Evolutionary conservation across 2,797 vertebrate species (phyloP).

Genomic region (Manis crassicaudata): DNA sequence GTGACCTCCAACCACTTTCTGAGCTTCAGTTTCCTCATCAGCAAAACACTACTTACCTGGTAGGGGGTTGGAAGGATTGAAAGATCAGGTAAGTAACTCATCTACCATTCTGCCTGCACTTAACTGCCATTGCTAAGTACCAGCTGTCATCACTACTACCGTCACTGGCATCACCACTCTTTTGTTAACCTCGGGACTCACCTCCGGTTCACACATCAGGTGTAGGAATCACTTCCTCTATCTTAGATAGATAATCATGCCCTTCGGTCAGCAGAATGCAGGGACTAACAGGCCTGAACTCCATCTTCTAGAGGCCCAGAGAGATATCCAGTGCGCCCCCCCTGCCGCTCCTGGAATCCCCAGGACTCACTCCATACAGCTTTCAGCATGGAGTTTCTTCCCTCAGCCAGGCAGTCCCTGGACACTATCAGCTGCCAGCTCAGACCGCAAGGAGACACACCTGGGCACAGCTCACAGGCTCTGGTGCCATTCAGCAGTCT

Average conservation of each 20-base stretch:
- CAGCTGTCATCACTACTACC: not conserved
- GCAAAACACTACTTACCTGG: conserved; percentile 46
- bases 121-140: not conserved
- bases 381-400: not conserved
- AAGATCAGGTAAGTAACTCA: not conserved
- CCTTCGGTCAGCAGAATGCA: conserved; percentile 40
- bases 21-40: not conserved
- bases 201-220: conserved; percentile 26
- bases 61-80: not conserved
- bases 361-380: not conserved
- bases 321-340: not conserved
- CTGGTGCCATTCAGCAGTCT: not conserved
- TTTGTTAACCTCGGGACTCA: not conserved
- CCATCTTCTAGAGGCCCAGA: not conserved
- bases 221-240: not conserved
- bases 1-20: not conserved
- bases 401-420: not conserved
- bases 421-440: not conserved
- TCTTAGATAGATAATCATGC: conserved; percentile 1
- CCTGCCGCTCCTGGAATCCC: not conserved
- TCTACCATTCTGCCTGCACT: not conserved
- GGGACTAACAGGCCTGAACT: not conserved
- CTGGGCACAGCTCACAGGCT: not conserved
- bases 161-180: not conserved
- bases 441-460: not conserved